phyloP scores from a whole-genome alignment of 1,140 invertebrate genomes.

The Zeugodacus cucurbitae region DNA sequence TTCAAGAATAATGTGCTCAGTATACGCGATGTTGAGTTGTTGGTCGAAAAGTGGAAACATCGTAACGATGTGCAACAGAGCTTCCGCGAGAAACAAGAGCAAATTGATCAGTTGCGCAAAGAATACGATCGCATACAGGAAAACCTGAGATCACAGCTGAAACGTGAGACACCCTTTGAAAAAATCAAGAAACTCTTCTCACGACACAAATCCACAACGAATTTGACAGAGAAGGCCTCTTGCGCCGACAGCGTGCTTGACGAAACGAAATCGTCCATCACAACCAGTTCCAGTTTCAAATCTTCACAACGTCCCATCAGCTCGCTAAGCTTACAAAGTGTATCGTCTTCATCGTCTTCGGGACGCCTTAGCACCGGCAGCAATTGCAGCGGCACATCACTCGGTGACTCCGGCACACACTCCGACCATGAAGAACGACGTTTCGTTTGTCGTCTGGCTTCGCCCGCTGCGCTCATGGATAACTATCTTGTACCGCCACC shows the following conservation, averaged over 20 bases:
- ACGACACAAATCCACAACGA: constrained; percentile 57
- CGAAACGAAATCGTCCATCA: constrained; percentile 62
- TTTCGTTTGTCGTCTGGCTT: constrained; percentile 69
- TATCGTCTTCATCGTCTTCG: constrained; percentile 80
- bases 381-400: constrained; percentile 78
- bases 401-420: constrained; percentile 85
- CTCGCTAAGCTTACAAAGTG: constrained; percentile 78
- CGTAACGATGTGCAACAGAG: constrained; percentile 87
- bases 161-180: constrained; percentile 81
- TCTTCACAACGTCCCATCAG: constrained; percentile 73
- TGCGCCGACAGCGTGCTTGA: constrained; percentile 58
- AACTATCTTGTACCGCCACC: constrained; percentile 72
- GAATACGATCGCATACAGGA: constrained; percentile 86
- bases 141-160: constrained; percentile 77
- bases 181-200: constrained; percentile 81
- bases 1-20: constrained; percentile 90
- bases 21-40: constrained; percentile 83
- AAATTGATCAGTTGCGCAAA: constrained; percentile 80
- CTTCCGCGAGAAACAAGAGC: constrained; percentile 84
- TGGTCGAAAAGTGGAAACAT: constrained; percentile 86
- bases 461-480: constrained; percentile 66
- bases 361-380: constrained; percentile 82
- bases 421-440: constrained; percentile 84
- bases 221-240: constrained; percentile 47
- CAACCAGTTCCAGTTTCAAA: constrained; percentile 61